These are phyloP conservation scores for Drosophila mimica DNA, from an alignment of 2,888 invertebrate species.

Conservation along the genomic window DNA sequence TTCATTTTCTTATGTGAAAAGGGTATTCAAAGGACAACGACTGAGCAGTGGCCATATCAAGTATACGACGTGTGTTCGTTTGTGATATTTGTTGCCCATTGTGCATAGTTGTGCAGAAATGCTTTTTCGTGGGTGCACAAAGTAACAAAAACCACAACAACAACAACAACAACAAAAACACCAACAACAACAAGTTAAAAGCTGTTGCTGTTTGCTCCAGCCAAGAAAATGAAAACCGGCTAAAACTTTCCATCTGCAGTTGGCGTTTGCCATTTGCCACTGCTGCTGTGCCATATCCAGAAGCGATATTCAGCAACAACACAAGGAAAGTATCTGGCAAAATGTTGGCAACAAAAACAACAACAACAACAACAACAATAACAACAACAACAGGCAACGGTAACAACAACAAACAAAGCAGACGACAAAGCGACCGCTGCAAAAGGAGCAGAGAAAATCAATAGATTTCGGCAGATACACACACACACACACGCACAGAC, in stretches of 20 bases:
- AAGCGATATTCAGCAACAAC: slow-evolving; percentile 43
- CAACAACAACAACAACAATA: not conserved
- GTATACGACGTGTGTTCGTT: slow-evolving; percentile 46
- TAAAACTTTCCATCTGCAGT: slow-evolving; percentile 56
- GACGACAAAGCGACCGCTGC: slow-evolving; percentile 31
- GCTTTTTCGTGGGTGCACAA: slow-evolving; percentile 27
- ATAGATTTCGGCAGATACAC: slow-evolving; percentile 76
- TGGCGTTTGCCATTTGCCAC: slow-evolving; percentile 28
- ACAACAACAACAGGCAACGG: slow-evolving; percentile 4
- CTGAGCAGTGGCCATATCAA: not conserved
- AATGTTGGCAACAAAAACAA: slow-evolving; percentile 16
- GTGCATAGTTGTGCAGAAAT: slow-evolving; percentile 31
- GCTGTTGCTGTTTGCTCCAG: slow-evolving; percentile 22
- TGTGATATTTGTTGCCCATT: slow-evolving; percentile 18
- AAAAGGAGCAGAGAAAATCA: slow-evolving; percentile 73
- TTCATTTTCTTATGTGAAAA: not conserved
- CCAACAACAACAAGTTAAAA: slow-evolving; percentile 5
- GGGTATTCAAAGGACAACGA: slow-evolving; percentile 16
- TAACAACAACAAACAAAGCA: slow-evolving; percentile 40
- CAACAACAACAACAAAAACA: not conserved
- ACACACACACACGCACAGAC: slow-evolving; percentile 29
- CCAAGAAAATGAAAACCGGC: slow-evolving; percentile 41
- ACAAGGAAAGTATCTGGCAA: slow-evolving; percentile 30
- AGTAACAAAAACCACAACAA: not conserved
- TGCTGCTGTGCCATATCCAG: slow-evolving; percentile 55